Percentiles rank a stretch among this genome's conserved stretches.
Conservation (phyloP, 2,888 invertebrate genomes). For the Drosophila borealis region DNA sequence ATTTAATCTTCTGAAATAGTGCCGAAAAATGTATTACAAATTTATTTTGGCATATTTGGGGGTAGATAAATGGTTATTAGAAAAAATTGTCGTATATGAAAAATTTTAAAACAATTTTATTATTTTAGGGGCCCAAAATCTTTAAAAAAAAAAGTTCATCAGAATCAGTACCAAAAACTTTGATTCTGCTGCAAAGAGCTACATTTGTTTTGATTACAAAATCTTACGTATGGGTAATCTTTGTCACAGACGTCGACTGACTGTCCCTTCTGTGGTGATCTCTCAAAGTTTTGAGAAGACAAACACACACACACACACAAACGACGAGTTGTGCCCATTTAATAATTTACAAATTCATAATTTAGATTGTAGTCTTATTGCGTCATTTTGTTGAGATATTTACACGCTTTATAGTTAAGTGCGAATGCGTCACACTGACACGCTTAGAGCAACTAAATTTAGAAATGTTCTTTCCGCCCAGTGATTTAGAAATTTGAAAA, state of each 20-base stretch:
- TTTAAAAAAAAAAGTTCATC: no score
- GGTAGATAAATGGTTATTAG: no score
- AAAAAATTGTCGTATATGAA: no score
- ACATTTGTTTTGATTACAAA: not conserved
- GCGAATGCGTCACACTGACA: slow-evolving; percentile 40
- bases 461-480: slow-evolving; percentile 32
- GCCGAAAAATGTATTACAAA: no score
- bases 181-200: not conserved
- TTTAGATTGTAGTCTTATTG: slow-evolving; percentile 31
- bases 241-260: not conserved
- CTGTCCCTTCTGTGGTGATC: not conserved
- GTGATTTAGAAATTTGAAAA: slow-evolving; percentile 29
- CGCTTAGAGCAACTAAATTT: slow-evolving; percentile 31
- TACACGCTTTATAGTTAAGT: slow-evolving; percentile 28
- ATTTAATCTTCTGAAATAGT: no score
- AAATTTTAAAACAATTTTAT: no score
- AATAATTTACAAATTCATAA: slow-evolving; percentile 13
- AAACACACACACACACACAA: no score
- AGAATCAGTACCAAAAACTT: no score
- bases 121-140: no score
- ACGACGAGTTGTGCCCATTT: no score
- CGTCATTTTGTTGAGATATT: slow-evolving; percentile 56
- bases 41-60: no score
- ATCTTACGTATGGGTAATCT: slow-evolving; percentile 3
- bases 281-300: not conserved